Base-by-base conservation (phyloP, 2,113 vertebrate species). In the Sapayoa aenigma region DNA sequence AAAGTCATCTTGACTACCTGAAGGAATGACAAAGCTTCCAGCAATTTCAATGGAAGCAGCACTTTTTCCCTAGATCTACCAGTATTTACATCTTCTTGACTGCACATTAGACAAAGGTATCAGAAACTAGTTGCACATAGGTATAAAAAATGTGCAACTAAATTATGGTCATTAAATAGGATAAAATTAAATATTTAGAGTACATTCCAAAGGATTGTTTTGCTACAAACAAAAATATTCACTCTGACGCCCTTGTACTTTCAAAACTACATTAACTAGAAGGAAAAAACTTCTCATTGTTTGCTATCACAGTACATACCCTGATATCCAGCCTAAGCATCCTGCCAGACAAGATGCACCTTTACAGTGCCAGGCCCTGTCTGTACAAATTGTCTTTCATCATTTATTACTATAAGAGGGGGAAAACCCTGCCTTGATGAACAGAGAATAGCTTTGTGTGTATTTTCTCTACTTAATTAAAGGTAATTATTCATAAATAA, bases 391-490 rank as follows among this genome's bases (percentile, higher is more conserved):
- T 68, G 37, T 16, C 55, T 73, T 85, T 68, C 66, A 56, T 58
- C 8, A 87, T 53, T 91, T 62, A 41, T 37, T 39, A 60, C 44
- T 71, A 15, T 5, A 30, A 65, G 53, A 72, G 5, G 9, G n/a
- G 6, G 11, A 39, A 20, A 37, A 4, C 8, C 4, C 21, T 11
- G 41, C 0, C 9, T 2, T 12, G 11, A 30, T 13, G 46, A 49
- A 74, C 5, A 42, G 11, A 50, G 23, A 78, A 37, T 9, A 52
- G 25, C 10, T 79, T 74, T 84, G 23, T 68, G 35, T 6, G 2
- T 87, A 66, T 89, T 91, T 87, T 84, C 22, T 76, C 49, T 87
- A 42, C 28, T 75, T 87, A n/a, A n/a, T 82, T 52, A 63, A 95
- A 84, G 16, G 20, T 44, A 79, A 83, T 72, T 14, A 53, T 67